phyloP scores from a whole-genome alignment of 1,140 invertebrate genomes.

The Drosophila bifasciata region DNA sequence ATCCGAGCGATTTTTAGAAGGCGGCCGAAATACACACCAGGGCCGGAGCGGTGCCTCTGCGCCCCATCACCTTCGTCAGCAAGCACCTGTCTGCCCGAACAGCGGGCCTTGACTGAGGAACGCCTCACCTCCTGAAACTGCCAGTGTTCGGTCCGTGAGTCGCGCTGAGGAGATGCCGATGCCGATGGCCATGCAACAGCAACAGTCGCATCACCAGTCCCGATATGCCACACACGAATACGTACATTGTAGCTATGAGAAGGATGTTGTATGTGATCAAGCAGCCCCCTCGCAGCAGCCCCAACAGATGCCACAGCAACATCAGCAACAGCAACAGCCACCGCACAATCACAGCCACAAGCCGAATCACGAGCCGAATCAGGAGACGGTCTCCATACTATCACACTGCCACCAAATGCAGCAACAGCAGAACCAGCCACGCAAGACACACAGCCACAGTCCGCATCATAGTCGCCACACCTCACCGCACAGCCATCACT shows the following conservation, averaged over 20 bases:
- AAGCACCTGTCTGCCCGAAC: conserved; percentile 84
- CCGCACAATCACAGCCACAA: conserved; percentile 34
- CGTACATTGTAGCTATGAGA: conserved; percentile 83
- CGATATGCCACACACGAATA: conserved; percentile 77
- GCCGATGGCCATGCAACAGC: conserved; percentile 37
- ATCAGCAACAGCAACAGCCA: conserved; percentile 11
- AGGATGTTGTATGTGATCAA: conserved; percentile 83
- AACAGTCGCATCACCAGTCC: conserved; percentile 41
- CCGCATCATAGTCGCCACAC: conserved; percentile 73
- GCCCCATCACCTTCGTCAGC: conserved; percentile 85
- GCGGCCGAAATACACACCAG: conserved; percentile 84
- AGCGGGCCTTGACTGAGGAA: conserved; percentile 84
- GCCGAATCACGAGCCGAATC: conserved; percentile 1
- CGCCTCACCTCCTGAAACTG: conserved; percentile 84
- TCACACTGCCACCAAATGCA: conserved; percentile 55
- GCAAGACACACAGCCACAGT: conserved; percentile 69
- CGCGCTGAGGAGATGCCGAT: conserved; percentile 65
- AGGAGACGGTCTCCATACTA: conserved; percentile 27
- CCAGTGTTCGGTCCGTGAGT: conserved; percentile 80
- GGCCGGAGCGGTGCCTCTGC: conserved; percentile 84
- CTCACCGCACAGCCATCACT: conserved; percentile 58
- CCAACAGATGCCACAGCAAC: conserved; percentile 34
- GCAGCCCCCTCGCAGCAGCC: conserved; percentile 56
- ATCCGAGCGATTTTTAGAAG: conserved; percentile 87
- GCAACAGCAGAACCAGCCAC: conserved; percentile 29